Evolutionary conservation across 2,113 vertebrate species (phyloP), one percentile per base, ranked within the genome.

Genomic region (Crypturellus undulatus): DNA sequence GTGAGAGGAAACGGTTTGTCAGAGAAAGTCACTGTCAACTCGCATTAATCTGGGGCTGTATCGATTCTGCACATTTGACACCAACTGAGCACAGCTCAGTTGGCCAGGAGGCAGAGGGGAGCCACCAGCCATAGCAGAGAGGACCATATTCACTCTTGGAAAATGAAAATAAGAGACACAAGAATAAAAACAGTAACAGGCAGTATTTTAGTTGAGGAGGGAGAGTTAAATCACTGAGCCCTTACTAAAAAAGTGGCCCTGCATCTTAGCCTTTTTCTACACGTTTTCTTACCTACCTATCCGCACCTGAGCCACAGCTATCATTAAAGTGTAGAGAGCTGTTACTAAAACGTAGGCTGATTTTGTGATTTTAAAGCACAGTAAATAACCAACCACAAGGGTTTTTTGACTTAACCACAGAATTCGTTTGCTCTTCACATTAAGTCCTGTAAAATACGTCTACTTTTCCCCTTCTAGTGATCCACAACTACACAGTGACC

Each of bases 1-100:
- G 19, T 32, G 47, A 88, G 69, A 79, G 68, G 60, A 10, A 32
- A 25, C 6, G 19, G 70, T 40, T 30, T 1, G 2, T 19, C 84
- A 2, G 36, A 45, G 52, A 10, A 85, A 3, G 24, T 34, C 63
- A 12, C 75, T 6, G 56, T 59, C 77, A 71, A 30, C 36, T 49
- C 7, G 1, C 12, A 0, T 40, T 15, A 19, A 7, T 26, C n/a
- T 3, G 1, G 32, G 1, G 82, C 63, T 2, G 3, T 22, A 1
- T 30, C 0, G 1, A 28, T 63, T n/a, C 15, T 1, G 1, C 20
- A 8, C 1, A 2, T 34, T 38, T 42, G 9, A 3, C 6, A n/a
- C 52, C 9, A 69, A 69, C 16, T 0, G 7, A 67, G 47, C 12
- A 32, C 28, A 49, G 49, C 18, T 25, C 58, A 6, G 38, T 12